Base-by-base conservation (phyloP, 2,113 vertebrate genomes). In the Acrocephalus arundinaceus region DNA sequence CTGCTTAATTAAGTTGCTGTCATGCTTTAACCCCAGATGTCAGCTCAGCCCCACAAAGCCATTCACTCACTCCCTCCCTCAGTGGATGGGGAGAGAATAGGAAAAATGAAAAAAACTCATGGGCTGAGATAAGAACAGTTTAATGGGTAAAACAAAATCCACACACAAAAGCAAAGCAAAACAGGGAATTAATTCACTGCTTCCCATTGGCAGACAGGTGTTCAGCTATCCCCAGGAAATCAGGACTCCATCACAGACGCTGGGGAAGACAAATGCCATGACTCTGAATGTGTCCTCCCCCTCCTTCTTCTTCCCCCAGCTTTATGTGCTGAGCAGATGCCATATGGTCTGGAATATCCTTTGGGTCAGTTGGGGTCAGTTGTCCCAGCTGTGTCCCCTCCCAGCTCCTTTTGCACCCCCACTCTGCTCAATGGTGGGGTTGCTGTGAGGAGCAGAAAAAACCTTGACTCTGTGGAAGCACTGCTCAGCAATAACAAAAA, bases 401-500 rank as follows among this genome's bases (percentile, higher is more conserved):
- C 63, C 58, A 87, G 46, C 25, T 59, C 45, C 65, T 72, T 77
- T 33, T 77, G 77, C 30, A 48, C 45, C 65, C 52, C 58, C n/a
- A 33, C 30, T 51, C 58, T 77, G 22, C 39, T 71, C 8, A n/a
- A 13, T 43, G 45, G n/a, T 46, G 77, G 51, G 77, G n/a, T 59
- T 71, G 63, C 33, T 82, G 45, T 71, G 58, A 54, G 39, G 31
- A 59, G 72, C 52, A 87, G 78, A 83, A 87, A 83, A 77, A 39
- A 33, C 70, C 62, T 63, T 70, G 57, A 76, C 33, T 76, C 70
- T 82, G 35, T 81, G 70, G 21, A 57, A 82, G 43, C 33, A 19
- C 84, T 87, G 65, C 71, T 65, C 77, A 87, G 84, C 65, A 83
- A 46, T 83, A 83, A 65, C 25, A n/a, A 92, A 92, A 92, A 83